phyloP scores from a whole-genome alignment of 1,140 invertebrate species.

The Drepana arcuata region DNA sequence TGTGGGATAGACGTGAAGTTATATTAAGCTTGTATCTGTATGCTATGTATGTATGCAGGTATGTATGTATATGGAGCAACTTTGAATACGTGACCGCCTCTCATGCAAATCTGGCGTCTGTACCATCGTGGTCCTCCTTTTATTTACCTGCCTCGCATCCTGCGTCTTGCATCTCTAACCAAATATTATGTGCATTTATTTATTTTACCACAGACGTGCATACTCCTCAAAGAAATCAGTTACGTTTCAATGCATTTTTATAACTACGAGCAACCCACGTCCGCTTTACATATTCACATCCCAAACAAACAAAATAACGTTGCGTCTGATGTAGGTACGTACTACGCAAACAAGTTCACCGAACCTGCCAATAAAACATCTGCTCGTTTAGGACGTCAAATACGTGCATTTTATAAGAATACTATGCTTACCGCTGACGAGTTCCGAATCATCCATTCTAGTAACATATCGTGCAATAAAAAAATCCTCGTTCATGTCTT shows the following conservation, averaged over 20 bases:
- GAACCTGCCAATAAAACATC: slow-evolving; percentile 39
- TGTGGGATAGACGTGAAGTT: no score
- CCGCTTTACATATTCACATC: slow-evolving; percentile 21
- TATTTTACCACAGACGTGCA: slow-evolving; percentile 22
- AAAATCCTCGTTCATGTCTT: no score
- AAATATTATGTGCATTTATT: slow-evolving; percentile 63
- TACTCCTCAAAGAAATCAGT: slow-evolving; percentile 15
- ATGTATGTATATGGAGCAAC: no score
- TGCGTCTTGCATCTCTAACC: slow-evolving; percentile 32
- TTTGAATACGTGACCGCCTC: slow-evolving; percentile 30
- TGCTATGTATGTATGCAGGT: no score
- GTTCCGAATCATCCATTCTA: background rate
- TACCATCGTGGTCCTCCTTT: slow-evolving; percentile 25
- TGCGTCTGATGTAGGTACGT: no score
- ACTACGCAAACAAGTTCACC: slow-evolving; percentile 22
- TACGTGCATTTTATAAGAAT: slow-evolving; percentile 36
- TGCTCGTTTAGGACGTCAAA: slow-evolving; percentile 37
- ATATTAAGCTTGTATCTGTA: no score
- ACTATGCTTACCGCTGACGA: background rate
- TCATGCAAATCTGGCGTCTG: slow-evolving; percentile 41
- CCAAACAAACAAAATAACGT: slow-evolving; percentile 10
- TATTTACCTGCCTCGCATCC: slow-evolving; percentile 20
- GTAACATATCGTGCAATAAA: no score
- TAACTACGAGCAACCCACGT: slow-evolving; percentile 10
- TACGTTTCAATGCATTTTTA: slow-evolving; percentile 11